Base-by-base conservation (phyloP, 2,888 invertebrate genomes). In the Metallyticus violacea region DNA sequence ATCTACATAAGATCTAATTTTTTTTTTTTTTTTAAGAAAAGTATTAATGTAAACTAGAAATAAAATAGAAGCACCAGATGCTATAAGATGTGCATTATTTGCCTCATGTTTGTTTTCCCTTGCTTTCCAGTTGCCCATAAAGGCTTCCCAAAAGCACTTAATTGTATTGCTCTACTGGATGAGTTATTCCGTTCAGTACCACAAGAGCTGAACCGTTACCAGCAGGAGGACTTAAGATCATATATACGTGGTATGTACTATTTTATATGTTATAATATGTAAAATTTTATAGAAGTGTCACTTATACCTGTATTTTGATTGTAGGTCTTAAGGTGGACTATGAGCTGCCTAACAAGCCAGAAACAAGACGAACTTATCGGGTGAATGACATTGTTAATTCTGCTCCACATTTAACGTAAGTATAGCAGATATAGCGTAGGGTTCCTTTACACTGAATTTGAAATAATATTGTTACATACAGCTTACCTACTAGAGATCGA, bases 121-220 rank as follows among this genome's bases (percentile, higher is more conserved):
- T 83, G 15, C 76, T 28, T 83, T 25, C 7, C 83, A 83, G 95
- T 97, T 77, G 95, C 96, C 0, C 96, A 97, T 90, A 97, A 97
- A 91, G 96, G 95, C 0, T 97, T 97, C 90, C 96, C 96, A 0
- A 94, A 91, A 81, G 90, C 91, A 7, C 93, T 94, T 86, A 89
- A 88, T 2, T 90, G 96, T 26, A 86, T 94, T 0, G 91, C 94
- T 0, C 92, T 94, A 6, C 89, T 92, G 3, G 89, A 86, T 79
- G 90, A 91, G 77, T 27, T 90, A 1, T 89, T 90, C 89, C 86
- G 83, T 92, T 92, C 85, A 88, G 89, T 88, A 62, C 89, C 26
- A 40, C 88, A 29, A 80, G 88, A 88, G 0, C 85, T 89, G 1
- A 91, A 92, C 0, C 85, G 85, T 7, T 92, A 26, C 30, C 40